phyloP scores from a whole-genome alignment of 2,113 vertebrate genomes.

The Charadrius vociferus region DNA sequence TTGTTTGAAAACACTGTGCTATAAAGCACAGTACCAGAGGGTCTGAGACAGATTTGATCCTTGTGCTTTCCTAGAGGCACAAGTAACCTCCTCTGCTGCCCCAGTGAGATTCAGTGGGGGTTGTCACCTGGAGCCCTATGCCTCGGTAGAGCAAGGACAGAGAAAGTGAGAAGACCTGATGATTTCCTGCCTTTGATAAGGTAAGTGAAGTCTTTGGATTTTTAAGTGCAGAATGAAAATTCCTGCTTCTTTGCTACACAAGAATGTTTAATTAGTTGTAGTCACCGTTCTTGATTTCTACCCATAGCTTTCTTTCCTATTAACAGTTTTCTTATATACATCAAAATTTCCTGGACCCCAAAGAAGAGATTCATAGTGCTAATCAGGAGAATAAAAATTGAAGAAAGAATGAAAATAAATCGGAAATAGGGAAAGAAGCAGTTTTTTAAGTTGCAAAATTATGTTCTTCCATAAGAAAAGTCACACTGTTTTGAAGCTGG shows the following conservation, averaged over 20 bases:
- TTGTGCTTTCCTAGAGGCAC: background rate
- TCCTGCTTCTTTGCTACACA: background rate
- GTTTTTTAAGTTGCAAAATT: background rate
- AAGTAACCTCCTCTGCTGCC: background rate
- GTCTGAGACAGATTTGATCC: background rate
- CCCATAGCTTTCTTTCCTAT: background rate
- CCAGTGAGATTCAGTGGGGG: background rate
- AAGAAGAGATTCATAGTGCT: background rate
- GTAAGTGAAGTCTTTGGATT: background rate
- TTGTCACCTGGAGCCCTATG: background rate
- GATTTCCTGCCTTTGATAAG: background rate
- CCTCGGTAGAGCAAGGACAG: background rate
- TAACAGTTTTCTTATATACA: background rate
- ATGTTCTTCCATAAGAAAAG: background rate
- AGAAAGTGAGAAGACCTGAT: background rate
- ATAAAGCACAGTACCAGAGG: background rate
- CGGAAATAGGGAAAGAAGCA: background rate
- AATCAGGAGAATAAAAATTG: background rate
- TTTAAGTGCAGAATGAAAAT: background rate
- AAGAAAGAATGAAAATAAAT: background rate
- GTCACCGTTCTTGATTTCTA: background rate
- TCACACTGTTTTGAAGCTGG: background rate
- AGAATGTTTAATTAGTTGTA: accelerated
- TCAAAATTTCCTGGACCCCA: background rate
- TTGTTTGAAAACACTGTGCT: background rate